Conservation (phyloP, 2,888 invertebrate species). For the Cataglyphis livida region DNA sequence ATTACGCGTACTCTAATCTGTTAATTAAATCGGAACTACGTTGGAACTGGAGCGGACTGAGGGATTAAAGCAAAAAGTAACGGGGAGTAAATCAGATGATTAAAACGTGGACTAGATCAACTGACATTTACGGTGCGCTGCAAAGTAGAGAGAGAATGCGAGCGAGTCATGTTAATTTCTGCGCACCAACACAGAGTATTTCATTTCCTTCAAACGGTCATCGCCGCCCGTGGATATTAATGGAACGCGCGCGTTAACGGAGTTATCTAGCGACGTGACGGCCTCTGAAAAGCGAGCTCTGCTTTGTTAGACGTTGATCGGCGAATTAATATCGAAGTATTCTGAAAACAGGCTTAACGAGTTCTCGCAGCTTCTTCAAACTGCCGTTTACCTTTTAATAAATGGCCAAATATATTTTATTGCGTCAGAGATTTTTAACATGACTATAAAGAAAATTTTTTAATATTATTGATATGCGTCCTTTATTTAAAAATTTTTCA, state of each 20-base stretch:
- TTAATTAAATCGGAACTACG: conserved; percentile 49
- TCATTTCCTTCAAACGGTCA: conserved; percentile 66
- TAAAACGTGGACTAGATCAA: conserved; percentile 51
- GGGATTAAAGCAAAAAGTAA: conserved; percentile 48
- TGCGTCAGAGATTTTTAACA: background rate
- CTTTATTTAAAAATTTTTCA: background rate
- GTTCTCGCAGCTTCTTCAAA: conserved; percentile 63
- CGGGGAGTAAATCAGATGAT: conserved; percentile 52
- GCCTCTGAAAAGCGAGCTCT: conserved; percentile 65
- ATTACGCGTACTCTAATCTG: conserved; percentile 46
- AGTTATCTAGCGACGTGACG: conserved; percentile 67
- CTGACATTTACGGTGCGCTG: conserved; percentile 38
- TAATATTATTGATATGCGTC: background rate
- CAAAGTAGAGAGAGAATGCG: conserved; percentile 31
- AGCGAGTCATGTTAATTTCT: conserved; percentile 56
- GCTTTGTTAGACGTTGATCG: conserved; percentile 55
- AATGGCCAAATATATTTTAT: background rate
- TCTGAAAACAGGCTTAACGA: conserved; percentile 68
- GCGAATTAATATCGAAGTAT: conserved; percentile 51
- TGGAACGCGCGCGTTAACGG: conserved; percentile 61
- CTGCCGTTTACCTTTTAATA: conserved; percentile 15
- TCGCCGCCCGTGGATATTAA: conserved; percentile 55
- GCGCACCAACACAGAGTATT: conserved; percentile 50
- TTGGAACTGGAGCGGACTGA: conserved; percentile 8
- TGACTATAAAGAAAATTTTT: background rate